phyloP scores from a whole-genome alignment of 2,113 vertebrate species.

The Sphyrna mokarran region DNA sequence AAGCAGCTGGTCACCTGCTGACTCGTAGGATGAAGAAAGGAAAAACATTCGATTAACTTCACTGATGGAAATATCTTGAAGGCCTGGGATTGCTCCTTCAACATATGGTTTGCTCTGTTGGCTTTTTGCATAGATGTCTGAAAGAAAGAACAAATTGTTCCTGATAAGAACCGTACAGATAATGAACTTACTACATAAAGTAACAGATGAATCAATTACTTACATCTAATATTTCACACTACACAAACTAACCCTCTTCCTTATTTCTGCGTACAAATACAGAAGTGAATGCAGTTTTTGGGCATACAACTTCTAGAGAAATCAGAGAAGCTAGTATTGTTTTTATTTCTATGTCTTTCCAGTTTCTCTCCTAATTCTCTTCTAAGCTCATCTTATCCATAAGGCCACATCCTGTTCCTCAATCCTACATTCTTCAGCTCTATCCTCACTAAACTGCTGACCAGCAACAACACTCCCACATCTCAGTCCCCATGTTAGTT shows the following conservation, averaged over 20 bases:
- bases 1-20: neutral
- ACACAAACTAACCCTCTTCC: neutral
- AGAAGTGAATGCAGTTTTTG: neutral
- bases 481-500: no score
- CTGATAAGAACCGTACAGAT: neutral
- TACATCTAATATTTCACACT: neutral
- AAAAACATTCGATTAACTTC: conserved; percentile 83
- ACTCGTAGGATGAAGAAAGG: conserved; percentile 45
- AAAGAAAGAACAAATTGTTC: conserved; percentile 38
- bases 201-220: neutral
- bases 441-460: neutral
- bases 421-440: neutral
- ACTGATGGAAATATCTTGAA: conserved; percentile 77
- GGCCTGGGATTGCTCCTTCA: conserved; percentile 67
- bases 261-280: neutral
- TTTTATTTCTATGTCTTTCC: neutral
- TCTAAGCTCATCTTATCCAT: neutral
- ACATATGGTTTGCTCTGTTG: conserved; percentile 60
- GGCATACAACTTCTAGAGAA: neutral
- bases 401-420: neutral
- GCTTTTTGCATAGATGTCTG: conserved; percentile 74
- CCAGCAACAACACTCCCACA: neutral
- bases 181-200: neutral
- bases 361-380: neutral
- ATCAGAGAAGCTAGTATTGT: neutral